These are phyloP conservation scores for Motacilla tschutschensis DNA, from an alignment of 2,113 vertebrate genomes.

Conservation along the genomic window DNA sequence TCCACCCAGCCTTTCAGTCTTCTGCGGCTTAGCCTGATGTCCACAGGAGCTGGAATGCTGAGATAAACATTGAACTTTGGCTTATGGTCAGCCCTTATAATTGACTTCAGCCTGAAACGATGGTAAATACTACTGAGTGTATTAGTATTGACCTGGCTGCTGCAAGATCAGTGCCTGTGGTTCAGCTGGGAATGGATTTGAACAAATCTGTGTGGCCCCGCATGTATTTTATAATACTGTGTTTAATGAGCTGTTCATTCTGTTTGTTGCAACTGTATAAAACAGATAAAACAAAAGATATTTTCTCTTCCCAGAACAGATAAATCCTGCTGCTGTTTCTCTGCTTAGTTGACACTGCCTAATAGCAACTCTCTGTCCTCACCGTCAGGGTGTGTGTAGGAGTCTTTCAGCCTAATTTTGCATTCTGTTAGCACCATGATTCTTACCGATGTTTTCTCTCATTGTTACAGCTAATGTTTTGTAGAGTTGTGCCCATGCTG, in stretches of 20 bases:
- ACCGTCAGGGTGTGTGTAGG: accelerated
- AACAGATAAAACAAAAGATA: background rate
- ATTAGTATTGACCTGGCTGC: background rate
- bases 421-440: background rate
- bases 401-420: background rate
- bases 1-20: background rate
- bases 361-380: background rate
- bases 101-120: background rate
- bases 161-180: background rate
- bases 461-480: background rate
- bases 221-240: background rate
- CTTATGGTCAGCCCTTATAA: background rate
- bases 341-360: background rate
- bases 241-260: background rate
- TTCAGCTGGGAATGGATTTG: background rate
- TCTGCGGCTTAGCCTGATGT: background rate
- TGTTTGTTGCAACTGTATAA: background rate
- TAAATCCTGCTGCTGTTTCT: background rate
- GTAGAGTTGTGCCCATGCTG: background rate
- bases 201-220: background rate
- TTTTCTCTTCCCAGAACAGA: background rate
- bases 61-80: background rate
- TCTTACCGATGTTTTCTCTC: background rate
- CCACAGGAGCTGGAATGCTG: background rate
- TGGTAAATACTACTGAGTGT: background rate